These are phyloP conservation scores for Odontophorus gujanensis DNA, from an alignment of 2,113 vertebrate genomes.

Conservation along the genomic window DNA sequence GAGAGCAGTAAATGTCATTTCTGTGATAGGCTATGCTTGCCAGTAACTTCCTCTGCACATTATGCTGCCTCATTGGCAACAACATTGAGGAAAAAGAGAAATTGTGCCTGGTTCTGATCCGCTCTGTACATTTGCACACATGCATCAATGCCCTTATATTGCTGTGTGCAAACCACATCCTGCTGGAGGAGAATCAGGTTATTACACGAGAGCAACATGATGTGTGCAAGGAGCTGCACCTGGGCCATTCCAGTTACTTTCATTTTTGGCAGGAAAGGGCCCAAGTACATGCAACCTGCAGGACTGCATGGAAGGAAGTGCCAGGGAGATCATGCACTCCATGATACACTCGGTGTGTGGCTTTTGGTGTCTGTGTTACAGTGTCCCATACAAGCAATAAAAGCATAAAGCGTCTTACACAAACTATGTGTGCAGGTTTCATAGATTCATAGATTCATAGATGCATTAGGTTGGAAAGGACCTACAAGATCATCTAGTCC, in stretches of 20 bases:
- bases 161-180: rapidly evolving
- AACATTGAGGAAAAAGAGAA: neutral
- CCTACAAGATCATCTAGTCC: no score
- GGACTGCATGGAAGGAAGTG: neutral
- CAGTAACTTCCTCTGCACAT: neutral
- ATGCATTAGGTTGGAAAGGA: no score
- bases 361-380: neutral
- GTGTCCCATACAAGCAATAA: neutral
- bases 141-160: rapidly evolving
- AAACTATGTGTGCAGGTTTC: neutral
- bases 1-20: neutral
- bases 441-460: no score
- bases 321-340: no score
- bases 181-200: neutral
- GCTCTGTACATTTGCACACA: neutral
- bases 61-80: neutral
- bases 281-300: neutral
- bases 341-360: no score
- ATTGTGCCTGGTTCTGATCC: neutral
- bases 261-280: no score
- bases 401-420: neutral
- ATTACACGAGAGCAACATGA: neutral
- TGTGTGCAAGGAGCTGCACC: rapidly evolving
- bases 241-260: neutral
- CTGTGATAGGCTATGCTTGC: neutral